Conservation (phyloP, 2,797 vertebrate species). For the Ptychadena robeensis region DNA sequence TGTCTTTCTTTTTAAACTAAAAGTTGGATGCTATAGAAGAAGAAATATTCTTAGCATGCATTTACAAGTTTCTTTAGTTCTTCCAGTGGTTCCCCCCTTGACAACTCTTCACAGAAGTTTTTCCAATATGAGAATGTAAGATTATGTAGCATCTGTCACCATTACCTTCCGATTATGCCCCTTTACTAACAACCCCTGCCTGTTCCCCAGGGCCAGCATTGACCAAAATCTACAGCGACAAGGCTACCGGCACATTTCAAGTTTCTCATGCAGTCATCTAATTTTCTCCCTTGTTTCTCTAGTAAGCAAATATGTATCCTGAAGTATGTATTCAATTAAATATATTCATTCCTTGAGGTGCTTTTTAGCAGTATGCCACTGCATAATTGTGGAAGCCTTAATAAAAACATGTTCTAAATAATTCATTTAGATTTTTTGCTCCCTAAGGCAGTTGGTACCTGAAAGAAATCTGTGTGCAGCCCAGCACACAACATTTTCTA, state of each 20-base stretch:
- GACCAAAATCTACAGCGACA: background rate
- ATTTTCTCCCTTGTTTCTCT: slow-evolving; percentile 45
- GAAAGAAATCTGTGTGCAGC: slow-evolving; percentile 30
- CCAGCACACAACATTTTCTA: background rate
- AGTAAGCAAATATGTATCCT: slow-evolving; percentile 56
- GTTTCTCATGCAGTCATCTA: slow-evolving; percentile 43
- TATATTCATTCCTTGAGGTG: slow-evolving; percentile 50
- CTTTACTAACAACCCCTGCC: too few relatives aligned
- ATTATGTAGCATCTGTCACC: too few relatives aligned
- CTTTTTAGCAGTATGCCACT: slow-evolving; percentile 24
- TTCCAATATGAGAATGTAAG: too few relatives aligned
- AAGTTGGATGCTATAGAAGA: too few relatives aligned
- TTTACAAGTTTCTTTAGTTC: too few relatives aligned
- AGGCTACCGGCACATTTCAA: background rate
- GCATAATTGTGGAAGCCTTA: slow-evolving; percentile 52
- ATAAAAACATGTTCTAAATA: slow-evolving; percentile 56
- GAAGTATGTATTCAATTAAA: slow-evolving; percentile 43
- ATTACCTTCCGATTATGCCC: too few relatives aligned
- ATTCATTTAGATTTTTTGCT: slow-evolving; percentile 48
- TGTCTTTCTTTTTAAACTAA: too few relatives aligned
- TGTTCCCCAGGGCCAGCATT: background rate
- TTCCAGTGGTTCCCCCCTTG: too few relatives aligned
- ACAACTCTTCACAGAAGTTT: too few relatives aligned
- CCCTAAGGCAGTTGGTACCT: slow-evolving; percentile 27
- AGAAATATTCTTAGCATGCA: too few relatives aligned